These are phyloP conservation scores for Drosophila meridiana DNA, from an alignment of 2,888 invertebrate species.

Conservation along the genomic window DNA sequence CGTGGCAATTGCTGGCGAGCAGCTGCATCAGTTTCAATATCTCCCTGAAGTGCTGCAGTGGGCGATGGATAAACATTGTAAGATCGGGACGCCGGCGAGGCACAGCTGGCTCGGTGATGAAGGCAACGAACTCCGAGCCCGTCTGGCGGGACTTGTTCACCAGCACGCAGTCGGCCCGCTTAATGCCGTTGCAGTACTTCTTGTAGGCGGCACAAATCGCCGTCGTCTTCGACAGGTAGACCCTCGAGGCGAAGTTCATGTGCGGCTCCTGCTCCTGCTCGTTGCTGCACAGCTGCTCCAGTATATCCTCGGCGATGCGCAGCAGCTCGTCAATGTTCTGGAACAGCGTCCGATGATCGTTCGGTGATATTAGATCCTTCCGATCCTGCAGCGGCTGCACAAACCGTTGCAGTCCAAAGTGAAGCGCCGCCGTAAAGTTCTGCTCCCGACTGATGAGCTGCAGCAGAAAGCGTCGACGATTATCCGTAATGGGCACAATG, in stretches of 20 bases:
- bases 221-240: conserved; percentile 90
- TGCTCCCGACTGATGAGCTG: conserved; percentile 92
- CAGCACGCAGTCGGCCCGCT: conserved; percentile 93
- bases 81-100: conserved; percentile 93
- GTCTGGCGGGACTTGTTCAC: conserved; percentile 91
- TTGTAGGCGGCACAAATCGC: conserved; percentile 92
- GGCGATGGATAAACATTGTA: conserved; percentile 93
- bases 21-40: conserved; percentile 87
- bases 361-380: conserved; percentile 90
- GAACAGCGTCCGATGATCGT: conserved; percentile 92
- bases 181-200: conserved; percentile 93
- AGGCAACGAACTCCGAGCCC: conserved; percentile 92
- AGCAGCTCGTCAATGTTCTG: conserved; percentile 93
- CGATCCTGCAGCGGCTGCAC: conserved; percentile 91
- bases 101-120: conserved; percentile 92
- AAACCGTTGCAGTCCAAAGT: conserved; percentile 92
- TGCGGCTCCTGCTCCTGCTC: conserved; percentile 88
- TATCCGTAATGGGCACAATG: conserved; percentile 85
- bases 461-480: conserved; percentile 89
- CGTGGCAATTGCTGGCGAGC: conserved; percentile 85
- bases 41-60: conserved; percentile 92
- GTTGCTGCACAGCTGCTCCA: conserved; percentile 90
- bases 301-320: conserved; percentile 91
- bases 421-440: conserved; percentile 91
- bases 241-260: conserved; percentile 88